Conservation (phyloP, 92 coral and sea anemone species). For the Blastomussa wellsi region DNA sequence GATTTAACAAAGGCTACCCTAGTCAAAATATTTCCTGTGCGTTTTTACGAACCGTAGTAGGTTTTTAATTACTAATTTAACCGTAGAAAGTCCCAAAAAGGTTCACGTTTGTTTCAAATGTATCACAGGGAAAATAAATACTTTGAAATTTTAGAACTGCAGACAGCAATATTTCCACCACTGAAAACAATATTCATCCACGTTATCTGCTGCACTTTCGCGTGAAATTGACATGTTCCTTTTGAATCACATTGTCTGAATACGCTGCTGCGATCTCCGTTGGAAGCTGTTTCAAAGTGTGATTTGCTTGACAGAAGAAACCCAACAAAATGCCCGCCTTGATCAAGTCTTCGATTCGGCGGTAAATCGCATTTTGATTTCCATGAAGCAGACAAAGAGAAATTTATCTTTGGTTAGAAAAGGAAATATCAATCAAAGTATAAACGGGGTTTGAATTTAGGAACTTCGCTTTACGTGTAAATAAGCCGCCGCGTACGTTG, state of each 20-base stretch:
- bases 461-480: neutral
- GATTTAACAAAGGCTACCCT: neutral
- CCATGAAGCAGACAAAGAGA: neutral
- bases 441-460: neutral
- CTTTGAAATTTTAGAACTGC: neutral
- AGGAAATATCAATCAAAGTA: neutral
- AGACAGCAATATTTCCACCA: neutral
- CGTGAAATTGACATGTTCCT: neutral
- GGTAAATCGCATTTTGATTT: neutral
- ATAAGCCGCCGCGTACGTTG: neutral
- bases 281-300: conserved; percentile 4
- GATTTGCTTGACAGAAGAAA: neutral
- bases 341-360: conserved; percentile 9
- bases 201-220: neutral
- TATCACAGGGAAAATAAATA: neutral
- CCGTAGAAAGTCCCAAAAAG: neutral
- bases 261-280: neutral
- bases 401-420: neutral
- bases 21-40: conserved; percentile 6
- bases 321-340: conserved; percentile 10
- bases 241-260: neutral
- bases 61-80: neutral
- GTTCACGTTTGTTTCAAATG: neutral
- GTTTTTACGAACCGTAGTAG: neutral
- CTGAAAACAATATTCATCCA: neutral